phyloP scores from a whole-genome alignment of 2,113 vertebrate genomes.

The Grallaria varia region DNA sequence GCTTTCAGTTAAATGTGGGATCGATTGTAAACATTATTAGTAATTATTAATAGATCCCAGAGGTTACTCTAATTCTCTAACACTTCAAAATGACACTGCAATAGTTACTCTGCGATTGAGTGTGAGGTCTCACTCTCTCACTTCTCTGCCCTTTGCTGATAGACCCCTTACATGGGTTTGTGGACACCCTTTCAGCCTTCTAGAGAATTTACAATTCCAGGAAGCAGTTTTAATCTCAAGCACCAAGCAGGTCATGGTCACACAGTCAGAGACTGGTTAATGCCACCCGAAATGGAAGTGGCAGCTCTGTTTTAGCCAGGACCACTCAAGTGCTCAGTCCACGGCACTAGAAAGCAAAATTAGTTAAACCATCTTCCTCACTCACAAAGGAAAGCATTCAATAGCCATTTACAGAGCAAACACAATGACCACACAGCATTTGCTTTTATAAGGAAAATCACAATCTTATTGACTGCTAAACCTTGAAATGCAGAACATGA shows the following conservation, averaged over 20 bases:
- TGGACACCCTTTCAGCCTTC: not conserved
- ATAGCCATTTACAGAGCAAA: slow-evolving; percentile 85
- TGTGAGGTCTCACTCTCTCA: not conserved
- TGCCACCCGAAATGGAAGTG: slow-evolving; percentile 28
- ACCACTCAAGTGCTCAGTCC: slow-evolving; percentile 42
- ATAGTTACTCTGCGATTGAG: not conserved
- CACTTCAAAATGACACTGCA: not conserved
- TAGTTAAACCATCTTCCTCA: slow-evolving; percentile 63
- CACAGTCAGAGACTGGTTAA: not conserved
- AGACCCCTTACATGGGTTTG: not conserved
- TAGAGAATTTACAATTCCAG: not conserved
- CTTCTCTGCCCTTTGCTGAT: not conserved
- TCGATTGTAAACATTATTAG: not conserved
- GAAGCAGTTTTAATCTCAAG: not conserved
- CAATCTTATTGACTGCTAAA: slow-evolving; percentile 74
- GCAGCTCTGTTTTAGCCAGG: slow-evolving; percentile 9
- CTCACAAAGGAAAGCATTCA: slow-evolving; percentile 79
- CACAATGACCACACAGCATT: slow-evolving; percentile 69
- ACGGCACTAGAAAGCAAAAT: slow-evolving; percentile 55
- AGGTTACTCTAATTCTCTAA: not conserved
- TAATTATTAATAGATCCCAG: not conserved
- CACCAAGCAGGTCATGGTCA: not conserved
- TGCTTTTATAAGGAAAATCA: slow-evolving; percentile 74
- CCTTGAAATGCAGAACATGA: slow-evolving; percentile 63
- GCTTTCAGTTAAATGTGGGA: not conserved